Base-by-base conservation (phyloP, 2,797 vertebrate genomes). In the Halcyon chelicuti region DNA sequence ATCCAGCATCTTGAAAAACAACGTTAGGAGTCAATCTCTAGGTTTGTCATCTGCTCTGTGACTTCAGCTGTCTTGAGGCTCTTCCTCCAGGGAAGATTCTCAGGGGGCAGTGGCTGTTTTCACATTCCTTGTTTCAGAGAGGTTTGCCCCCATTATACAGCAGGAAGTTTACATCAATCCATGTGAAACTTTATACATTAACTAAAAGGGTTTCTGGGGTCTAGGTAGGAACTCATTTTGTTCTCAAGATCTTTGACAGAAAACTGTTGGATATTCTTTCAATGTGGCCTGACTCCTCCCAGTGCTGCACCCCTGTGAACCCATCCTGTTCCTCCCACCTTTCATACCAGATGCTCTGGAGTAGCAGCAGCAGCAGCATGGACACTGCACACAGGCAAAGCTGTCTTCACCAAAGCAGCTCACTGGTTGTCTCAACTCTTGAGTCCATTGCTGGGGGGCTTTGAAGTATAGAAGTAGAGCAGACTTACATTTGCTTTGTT, bases 281-380 rank as follows among this genome's bases (percentile, higher is more conserved):
- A 47, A 5, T 0, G 3, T 60, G 52, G 8, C 20, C 66, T 42
- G 14, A 33, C 9, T 61, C 17, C 47, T 39, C 61, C 29, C 26
- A 42, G 47, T 28, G 21, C n/a, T 83, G 26, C 18, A n/a, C 5
- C 9, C 16, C 51, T 3, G 2, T 51, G 37, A 88, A 51, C 29
- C 39, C n/a, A 51, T 25, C 40, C 40, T 89, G 12, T 6, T 63
- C 66, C 62, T 75, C 29, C 44, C 26, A 49, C 6, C 14, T 14
- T 63, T 46, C 29, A 14, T 63, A 18, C 26, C 1, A 0, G 12
- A 3, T 52, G 29, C 20, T 91, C n/a, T 23, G 19, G 52, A 61
- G 29, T 47, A 46, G 22, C 44, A 10, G 21, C 21, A 47, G 12
- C 12, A 23, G 25, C 81, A 47, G n/a, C 0, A 0, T 42, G n/a